Conservation (phyloP, 2,113 vertebrate species). For the Sakesphorus luctuosus region DNA sequence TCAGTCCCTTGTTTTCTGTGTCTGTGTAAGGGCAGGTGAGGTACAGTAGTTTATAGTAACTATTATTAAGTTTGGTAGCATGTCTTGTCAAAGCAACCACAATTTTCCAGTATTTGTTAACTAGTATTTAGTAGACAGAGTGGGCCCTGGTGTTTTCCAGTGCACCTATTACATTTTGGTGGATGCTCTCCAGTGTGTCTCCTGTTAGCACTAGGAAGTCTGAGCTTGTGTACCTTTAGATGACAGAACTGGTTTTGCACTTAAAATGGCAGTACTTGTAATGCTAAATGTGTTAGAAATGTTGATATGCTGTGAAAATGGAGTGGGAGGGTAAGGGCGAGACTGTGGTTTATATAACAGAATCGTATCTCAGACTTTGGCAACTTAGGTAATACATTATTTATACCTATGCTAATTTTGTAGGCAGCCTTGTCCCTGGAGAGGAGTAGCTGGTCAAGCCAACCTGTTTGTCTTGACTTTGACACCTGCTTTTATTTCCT, state of each 20-base stretch:
- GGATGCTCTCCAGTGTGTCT: background rate
- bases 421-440: background rate
- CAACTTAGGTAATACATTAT: background rate
- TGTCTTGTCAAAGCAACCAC: background rate
- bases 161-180: background rate
- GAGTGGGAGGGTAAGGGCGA: background rate
- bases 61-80: background rate
- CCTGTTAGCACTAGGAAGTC: background rate
- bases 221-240: background rate
- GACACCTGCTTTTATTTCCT: constrained; percentile 18
- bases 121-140: background rate
- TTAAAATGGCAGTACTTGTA: constrained; percentile 2
- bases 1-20: background rate
- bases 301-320: background rate
- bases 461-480: constrained; percentile 32
- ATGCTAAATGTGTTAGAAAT: background rate
- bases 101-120: background rate
- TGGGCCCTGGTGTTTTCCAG: background rate
- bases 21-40: background rate
- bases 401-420: background rate
- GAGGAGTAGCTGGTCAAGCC: background rate
- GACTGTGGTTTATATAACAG: constrained; percentile 8
- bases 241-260: background rate
- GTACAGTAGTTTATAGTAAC: background rate
- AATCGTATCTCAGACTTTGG: background rate